These are phyloP conservation scores for Pelecanoides urinatrix DNA, from an alignment of 2,113 vertebrate genomes.

Conservation along the genomic window DNA sequence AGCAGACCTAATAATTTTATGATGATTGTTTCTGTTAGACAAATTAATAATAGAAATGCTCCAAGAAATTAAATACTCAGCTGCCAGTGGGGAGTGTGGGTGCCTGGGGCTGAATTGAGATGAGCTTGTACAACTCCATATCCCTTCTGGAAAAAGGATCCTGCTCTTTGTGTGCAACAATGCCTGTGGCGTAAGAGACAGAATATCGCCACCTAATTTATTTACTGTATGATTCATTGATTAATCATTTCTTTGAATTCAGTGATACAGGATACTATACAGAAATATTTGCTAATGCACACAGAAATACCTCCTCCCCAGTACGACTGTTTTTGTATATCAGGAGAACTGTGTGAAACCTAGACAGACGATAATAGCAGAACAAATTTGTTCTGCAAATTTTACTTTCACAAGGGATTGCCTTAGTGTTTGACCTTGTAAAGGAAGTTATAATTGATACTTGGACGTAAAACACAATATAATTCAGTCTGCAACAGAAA, in stretches of 20 bases:
- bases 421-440: not conserved
- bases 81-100: not conserved
- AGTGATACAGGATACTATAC: not conserved
- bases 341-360: not conserved
- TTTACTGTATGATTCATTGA: slow-evolving; percentile 21
- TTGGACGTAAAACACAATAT: not conserved
- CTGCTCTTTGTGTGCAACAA: not conserved
- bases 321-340: rapidly evolving
- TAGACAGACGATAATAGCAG: not conserved
- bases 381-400: not conserved
- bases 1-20: not conserved
- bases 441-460: not conserved
- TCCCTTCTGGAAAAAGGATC: not conserved
- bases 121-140: not conserved
- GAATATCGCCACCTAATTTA: not conserved
- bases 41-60: slow-evolving; percentile 43
- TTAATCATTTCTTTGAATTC: slow-evolving; percentile 52
- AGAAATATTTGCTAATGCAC: not conserved
- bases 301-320: not conserved
- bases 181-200: not conserved
- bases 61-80: slow-evolving; percentile 36
- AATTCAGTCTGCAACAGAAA: not conserved
- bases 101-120: slow-evolving; percentile 36
- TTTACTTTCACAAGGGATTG: not conserved
- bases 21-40: slow-evolving; percentile 8